Evolutionary conservation across 2,797 vertebrate genomes (phyloP).

Genomic region (Acanthiza pusilla): DNA sequence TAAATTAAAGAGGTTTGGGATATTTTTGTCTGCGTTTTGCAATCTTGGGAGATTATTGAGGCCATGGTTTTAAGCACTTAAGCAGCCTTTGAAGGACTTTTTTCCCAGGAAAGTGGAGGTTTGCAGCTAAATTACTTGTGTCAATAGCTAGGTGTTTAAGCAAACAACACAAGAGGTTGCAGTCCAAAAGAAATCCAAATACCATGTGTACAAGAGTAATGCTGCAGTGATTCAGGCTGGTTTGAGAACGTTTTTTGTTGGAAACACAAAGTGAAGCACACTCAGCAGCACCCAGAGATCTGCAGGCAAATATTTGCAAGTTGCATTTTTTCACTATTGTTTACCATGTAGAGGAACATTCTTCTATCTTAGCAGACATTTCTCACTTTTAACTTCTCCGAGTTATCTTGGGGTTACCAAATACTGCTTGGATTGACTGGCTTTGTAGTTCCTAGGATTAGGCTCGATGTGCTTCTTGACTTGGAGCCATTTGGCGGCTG

Average conservation of each 20-base stretch:
- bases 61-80: not conserved
- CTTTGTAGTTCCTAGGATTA: not conserved
- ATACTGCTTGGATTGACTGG: not conserved
- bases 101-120: not conserved
- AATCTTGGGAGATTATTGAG: not conserved
- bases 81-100: not conserved
- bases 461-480: not conserved
- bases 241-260: not conserved
- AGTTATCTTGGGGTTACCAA: not conserved
- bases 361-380: not conserved
- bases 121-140: not conserved
- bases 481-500: not conserved
- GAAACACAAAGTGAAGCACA: not conserved
- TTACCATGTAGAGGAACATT: not conserved
- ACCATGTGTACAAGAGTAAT: not conserved
- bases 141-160: not conserved
- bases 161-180: not conserved
- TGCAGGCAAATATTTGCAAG: not conserved
- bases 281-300: not conserved
- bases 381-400: not conserved
- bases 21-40: conserved; percentile 6
- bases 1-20: not conserved
- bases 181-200: not conserved
- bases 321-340: not conserved
- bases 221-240: not conserved